Base-by-base conservation (phyloP, 2,888 invertebrate genomes). In the Octodonta nipae region DNA sequence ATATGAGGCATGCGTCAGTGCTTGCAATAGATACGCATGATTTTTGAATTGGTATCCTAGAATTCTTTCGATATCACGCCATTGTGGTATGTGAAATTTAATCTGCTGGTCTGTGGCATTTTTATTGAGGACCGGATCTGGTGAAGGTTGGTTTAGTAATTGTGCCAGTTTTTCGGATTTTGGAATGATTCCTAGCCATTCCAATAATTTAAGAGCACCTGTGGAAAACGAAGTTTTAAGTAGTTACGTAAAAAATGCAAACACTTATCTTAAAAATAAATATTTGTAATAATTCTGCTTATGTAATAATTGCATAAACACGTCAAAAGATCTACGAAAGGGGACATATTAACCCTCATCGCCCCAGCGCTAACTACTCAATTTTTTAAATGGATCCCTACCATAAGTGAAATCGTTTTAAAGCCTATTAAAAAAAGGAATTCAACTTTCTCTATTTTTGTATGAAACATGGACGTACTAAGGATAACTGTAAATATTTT, bases 1-100 rank as follows among this genome's bases (percentile, higher is more conserved):
- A 61, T 79, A 91, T 0, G 93, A 89, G 0, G 92, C 75, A 65
- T 98, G 98, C 0, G 95, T 89, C 31, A 98, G 66, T 0, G 92
- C 92, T 74, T 86, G 91, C 11, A 95, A 57, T 4, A 98, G 66
- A 52, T 77, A 84, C 0, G 78, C 73, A 1, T 77, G 73, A 54
- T 95, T 81, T 0, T 70, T 71, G 60, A 96, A 98, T 37, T 64
- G 70, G 58, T 89, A 91, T 0, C 72, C 68, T 3, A 88, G 12
- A 28, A 67, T 71, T 2, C 57, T 34, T 55, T 89, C 81, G 7
- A 85, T 55, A 24, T 66, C 33, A 4, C 32, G 20, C 38, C 46
- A 51, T 4, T 46, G 35, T 0, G 61, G 51, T 17, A 52, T 43
- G 22, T 41, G 60, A 29, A 58, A 64, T 27, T 72, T 58, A 0